These are phyloP conservation scores for Pyrrhura leucotis DNA, from an alignment of 2,797 vertebrate genomes.

Conservation along the genomic window DNA sequence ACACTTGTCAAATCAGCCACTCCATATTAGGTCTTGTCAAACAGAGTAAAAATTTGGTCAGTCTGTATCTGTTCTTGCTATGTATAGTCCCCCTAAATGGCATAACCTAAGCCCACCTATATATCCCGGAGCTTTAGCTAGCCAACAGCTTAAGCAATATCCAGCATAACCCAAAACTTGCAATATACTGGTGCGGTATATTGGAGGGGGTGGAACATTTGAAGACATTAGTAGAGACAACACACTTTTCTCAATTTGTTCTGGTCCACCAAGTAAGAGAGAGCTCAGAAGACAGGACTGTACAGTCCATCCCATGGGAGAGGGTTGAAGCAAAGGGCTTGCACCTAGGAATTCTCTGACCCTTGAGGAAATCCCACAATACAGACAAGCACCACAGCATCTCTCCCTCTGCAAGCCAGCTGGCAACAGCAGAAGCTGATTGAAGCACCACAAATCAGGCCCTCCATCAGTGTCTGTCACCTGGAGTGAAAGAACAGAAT, in stretches of 20 bases:
- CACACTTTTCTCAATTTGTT: not conserved
- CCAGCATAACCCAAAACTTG: not conserved
- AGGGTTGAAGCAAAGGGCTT: not conserved
- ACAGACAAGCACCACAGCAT: not conserved
- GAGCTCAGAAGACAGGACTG: not conserved
- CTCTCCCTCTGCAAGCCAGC: not conserved
- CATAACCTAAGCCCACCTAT: not conserved
- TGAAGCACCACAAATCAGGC: not conserved
- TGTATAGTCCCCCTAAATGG: not conserved
- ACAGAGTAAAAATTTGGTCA: not conserved
- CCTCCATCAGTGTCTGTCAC: not conserved
- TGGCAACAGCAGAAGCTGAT: not conserved
- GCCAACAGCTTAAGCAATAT: not conserved
- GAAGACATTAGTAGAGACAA: not conserved
- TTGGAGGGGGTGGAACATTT: not conserved
- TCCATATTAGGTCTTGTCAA: not conserved
- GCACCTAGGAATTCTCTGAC: not conserved
- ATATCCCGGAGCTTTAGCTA: not conserved
- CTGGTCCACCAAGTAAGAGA: not conserved
- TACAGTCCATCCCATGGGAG: not conserved
- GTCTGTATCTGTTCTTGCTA: not conserved
- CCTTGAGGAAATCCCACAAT: not conserved
- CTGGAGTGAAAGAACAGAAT: not conserved
- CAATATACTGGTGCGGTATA: not conserved
- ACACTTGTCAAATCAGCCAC: not conserved